Base-by-base conservation (phyloP, 2,797 vertebrate genomes). In the Eulemur albifrons region DNA sequence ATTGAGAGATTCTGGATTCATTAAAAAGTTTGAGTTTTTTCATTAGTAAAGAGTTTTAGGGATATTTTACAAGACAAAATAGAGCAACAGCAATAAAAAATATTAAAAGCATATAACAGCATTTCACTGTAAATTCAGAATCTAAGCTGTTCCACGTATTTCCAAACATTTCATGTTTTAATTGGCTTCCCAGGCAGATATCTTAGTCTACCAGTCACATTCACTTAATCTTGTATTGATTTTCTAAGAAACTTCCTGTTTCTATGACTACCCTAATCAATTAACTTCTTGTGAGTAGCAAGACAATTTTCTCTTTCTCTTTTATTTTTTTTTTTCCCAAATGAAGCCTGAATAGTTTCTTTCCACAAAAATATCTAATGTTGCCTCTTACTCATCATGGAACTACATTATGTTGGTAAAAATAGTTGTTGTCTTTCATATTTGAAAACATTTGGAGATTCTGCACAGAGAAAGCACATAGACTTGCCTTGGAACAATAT, bases 191-290 rank as follows among this genome's bases (percentile, higher is more conserved):
- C 79, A 97, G 57, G 25, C n/a, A 97, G 61, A 75, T 94, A 82
- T 65, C 95, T 97, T 97, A 90, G 85, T 93, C 63, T 89, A 81
- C 23, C 80, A 88, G 89, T 86, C 96, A 81, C 96, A 95, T 97
- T 97, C 92, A 97, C 93, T 98, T 97, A 97, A 96, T 98, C 95
- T 86, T 72, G 86, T 80, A 98, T 96, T 98, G 98, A 98, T 98
- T 98, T 98, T 97, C 94, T 96, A 94, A 97, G 87, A 98, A 96
- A 84, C 82, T 96, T 97, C 79, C 69, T 97, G 84, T 97, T 98
- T 95, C 97, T 94, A 57, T 94, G 91, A 97, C 89, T 97, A 97
- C 90, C n/a, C 35, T 94, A 96, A 98, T 98, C 98, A 98, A 98
- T 98, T 97, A 98, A 92, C 17, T 86, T 95, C 93, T 97, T 98